Conservation (phyloP, 2,113 vertebrate species). For the Rhombomys opimus region DNA sequence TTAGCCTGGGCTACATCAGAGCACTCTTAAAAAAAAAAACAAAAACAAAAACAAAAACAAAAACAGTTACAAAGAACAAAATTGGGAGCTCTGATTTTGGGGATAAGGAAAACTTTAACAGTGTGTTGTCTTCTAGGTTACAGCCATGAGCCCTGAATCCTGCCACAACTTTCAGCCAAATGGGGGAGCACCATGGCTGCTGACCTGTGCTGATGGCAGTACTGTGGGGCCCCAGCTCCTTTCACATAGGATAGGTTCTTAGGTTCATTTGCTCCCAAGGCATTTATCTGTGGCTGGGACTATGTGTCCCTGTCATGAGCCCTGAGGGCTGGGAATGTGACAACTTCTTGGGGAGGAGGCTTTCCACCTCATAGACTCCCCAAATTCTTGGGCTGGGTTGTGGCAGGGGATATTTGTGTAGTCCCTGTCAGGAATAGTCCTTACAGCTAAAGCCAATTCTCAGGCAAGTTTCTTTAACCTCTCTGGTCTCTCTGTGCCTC, state of each 20-base stretch:
- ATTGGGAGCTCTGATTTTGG: background rate
- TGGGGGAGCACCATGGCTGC: background rate
- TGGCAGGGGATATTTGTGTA: background rate
- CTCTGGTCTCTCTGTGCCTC: background rate
- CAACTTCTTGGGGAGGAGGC: background rate
- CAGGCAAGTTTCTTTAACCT: background rate
- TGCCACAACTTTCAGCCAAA: background rate
- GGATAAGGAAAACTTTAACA: constrained; percentile 27
- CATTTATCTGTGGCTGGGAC: background rate
- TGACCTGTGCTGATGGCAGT: background rate
- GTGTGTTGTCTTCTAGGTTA: background rate
- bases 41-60: no score
- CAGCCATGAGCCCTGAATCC: background rate
- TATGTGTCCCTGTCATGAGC: background rate
- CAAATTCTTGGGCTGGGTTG: background rate
- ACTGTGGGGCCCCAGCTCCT: background rate
- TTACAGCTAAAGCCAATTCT: background rate
- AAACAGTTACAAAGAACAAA: background rate
- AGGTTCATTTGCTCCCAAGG: no score
- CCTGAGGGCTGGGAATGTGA: background rate
- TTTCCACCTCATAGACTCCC: background rate
- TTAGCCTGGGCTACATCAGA: background rate
- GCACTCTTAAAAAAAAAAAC: no score
- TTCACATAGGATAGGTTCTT: background rate
- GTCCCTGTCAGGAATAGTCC: background rate